Conservation (phyloP, 2,888 invertebrate genomes). For the Nesidiocoris tenuis region DNA sequence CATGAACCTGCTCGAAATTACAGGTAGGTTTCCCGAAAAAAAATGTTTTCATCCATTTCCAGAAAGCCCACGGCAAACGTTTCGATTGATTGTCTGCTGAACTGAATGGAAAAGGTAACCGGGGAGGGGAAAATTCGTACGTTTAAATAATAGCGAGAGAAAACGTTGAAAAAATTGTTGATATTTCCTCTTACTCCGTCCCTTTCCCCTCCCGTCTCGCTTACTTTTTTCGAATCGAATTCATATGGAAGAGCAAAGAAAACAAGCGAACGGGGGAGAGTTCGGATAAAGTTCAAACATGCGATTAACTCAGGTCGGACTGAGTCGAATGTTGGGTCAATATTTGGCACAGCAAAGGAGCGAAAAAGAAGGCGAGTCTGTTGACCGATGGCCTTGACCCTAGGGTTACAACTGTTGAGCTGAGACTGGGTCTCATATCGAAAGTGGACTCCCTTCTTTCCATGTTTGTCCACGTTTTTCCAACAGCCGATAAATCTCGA, state of each 20-base stretch:
- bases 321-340: conserved; percentile 15
- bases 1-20: too few species aligned
- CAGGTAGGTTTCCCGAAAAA: too few species aligned
- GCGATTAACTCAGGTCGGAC: conserved; percentile 20
- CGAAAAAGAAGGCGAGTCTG: background rate
- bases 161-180: conserved; percentile 2
- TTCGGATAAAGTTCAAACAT: conserved; percentile 16
- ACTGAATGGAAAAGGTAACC: background rate
- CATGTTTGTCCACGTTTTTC: background rate
- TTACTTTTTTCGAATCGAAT: conserved; percentile 10
- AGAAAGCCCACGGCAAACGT: too few species aligned
- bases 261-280: background rate
- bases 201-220: too few species aligned
- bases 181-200: conserved; percentile 8
- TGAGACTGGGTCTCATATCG: background rate
- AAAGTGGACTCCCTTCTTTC: background rate
- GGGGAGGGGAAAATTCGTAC: background rate
- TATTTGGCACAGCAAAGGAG: conserved; percentile 1
- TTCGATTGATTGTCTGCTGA: background rate
- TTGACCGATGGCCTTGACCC: conserved; percentile 12
- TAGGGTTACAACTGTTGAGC: conserved; percentile 16
- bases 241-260: background rate
- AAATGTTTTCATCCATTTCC: too few species aligned
- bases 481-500: background rate
- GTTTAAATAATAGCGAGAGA: too few species aligned